Evolutionary conservation across 2,888 invertebrate genomes (phyloP), one percentile per base, ranked within the genome.

Genomic region (Reticulitermes lucifugus): DNA sequence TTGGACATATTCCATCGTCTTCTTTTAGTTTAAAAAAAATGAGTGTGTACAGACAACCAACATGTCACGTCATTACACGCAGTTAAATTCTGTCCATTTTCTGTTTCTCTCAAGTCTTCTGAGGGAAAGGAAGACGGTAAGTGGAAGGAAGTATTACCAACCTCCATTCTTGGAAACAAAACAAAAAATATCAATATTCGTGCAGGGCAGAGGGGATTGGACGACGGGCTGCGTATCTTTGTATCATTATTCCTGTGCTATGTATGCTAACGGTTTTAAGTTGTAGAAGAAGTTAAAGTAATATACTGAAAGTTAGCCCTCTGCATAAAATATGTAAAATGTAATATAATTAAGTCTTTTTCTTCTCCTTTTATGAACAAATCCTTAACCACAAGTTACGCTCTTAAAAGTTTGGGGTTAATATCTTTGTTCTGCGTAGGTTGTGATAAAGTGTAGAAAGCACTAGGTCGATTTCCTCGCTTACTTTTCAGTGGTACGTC

Each of bases 141-240:
- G 46, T n/a, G 77, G 46, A 41, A 77, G 5, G n/a, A 51, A 46
- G n/a, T 46, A 77, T 51, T 46, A 77, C 51, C 51, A 22, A 7
- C n/a, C 43, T 75, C 10, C 51, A 77, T 77, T 77, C 46, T 77
- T 51, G 29, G 41, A 51, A 73, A 46, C 46, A 51, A 77, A 77
- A 41, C 21, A 46, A 43, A 77, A 65, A 18, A 55, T 18, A 14
- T 1, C n/a, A 75, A 75, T 75, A 43, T 43, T 46, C 9, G 1
- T 46, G 12, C 10, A 5, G 6, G 46, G 9, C 1, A 12, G 46
- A 1, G 46, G 46, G 5, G 12, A 41, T 14, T 29, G 7, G 0
- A 73, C 21, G 73, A 46, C 46, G 6, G 12, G 12, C 46, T 6
- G 46, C 43, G 1, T 7, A 10, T 29, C 21, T 2, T 73, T 73